Evolutionary conservation across 2,113 vertebrate genomes (phyloP).

Genomic region (Onychostoma macrolepis): DNA sequence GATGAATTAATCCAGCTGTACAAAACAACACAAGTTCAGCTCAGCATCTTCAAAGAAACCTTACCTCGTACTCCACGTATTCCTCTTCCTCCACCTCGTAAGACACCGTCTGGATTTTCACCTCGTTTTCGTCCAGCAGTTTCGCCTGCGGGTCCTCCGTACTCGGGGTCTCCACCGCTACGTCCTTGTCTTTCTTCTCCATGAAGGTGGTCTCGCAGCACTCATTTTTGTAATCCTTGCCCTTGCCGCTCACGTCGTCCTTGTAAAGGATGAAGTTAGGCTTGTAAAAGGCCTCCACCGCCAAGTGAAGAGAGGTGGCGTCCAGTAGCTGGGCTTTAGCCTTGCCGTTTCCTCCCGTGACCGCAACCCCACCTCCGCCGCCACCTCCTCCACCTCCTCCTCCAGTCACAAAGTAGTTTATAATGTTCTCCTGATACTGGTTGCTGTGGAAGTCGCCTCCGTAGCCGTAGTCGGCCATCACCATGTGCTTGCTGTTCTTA

Average conservation of each 20-base stretch:
- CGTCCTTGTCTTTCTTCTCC: conserved; percentile 82
- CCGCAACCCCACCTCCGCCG: conserved; percentile 62
- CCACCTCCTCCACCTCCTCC: conserved; percentile 59
- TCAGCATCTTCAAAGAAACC: conserved; percentile 8
- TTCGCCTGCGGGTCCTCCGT: conserved; percentile 72
- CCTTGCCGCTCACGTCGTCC: conserved; percentile 83
- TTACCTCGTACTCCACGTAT: conserved; percentile 89
- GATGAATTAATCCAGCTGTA: conserved; percentile 17
- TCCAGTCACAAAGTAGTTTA: conserved; percentile 89
- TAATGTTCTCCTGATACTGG: conserved; percentile 90
- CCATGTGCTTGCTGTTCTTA: conserved; percentile 82
- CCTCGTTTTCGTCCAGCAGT: conserved; percentile 81
- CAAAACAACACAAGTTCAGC: not conserved
- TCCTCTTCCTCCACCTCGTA: conserved; percentile 94
- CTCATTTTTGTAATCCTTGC: conserved; percentile 88
- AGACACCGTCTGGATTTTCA: conserved; percentile 92
- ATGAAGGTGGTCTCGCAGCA: conserved; percentile 95
- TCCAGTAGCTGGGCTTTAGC: conserved; percentile 89
- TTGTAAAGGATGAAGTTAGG: conserved; percentile 92
- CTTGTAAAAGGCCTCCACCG: conserved; percentile 91
- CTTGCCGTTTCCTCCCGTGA: conserved; percentile 70
- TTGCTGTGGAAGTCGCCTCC: conserved; percentile 83
- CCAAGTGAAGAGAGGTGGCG: conserved; percentile 92
- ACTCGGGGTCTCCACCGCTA: conserved; percentile 60
- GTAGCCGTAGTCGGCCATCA: conserved; percentile 80